These are phyloP conservation scores for Neotoxoptera formosana DNA, from an alignment of 1,140 invertebrate genomes.

Conservation along the genomic window DNA sequence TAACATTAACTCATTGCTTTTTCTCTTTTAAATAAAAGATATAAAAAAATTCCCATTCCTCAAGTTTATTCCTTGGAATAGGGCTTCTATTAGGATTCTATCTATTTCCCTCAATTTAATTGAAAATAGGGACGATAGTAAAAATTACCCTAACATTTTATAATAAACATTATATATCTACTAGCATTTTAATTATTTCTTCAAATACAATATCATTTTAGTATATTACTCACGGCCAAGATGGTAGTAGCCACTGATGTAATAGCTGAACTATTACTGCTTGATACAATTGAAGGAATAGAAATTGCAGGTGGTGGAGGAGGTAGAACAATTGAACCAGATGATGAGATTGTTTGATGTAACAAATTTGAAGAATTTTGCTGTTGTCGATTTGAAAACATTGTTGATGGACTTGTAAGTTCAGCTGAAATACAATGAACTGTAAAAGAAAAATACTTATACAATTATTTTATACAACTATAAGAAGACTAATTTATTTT, in stretches of 20 bases:
- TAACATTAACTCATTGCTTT: background rate
- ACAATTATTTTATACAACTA: background rate
- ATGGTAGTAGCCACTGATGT: background rate
- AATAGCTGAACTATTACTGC: background rate
- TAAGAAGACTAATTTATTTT: background rate
- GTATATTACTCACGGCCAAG: background rate
- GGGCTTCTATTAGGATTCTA: too few species aligned
- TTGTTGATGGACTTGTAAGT: slow-evolving; percentile 4
- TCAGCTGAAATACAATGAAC: background rate
- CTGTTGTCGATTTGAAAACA: slow-evolving; percentile 44
- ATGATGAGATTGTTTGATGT: background rate
- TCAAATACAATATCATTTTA: background rate
- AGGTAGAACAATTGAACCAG: slow-evolving; percentile 14
- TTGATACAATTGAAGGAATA: background rate
- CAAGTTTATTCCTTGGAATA: too few species aligned
- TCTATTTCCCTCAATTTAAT: too few species aligned
- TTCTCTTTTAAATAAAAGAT: background rate
- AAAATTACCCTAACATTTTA: too few species aligned
- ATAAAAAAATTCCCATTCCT: too few species aligned
- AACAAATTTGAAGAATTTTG: slow-evolving; percentile 32
- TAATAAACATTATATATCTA: background rate
- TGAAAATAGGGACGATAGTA: too few species aligned
- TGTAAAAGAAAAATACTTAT: background rate
- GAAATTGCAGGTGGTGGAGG: background rate
- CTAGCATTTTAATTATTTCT: background rate